phyloP scores from a whole-genome alignment of 2,113 vertebrate species.

The Equus przewalskii region DNA sequence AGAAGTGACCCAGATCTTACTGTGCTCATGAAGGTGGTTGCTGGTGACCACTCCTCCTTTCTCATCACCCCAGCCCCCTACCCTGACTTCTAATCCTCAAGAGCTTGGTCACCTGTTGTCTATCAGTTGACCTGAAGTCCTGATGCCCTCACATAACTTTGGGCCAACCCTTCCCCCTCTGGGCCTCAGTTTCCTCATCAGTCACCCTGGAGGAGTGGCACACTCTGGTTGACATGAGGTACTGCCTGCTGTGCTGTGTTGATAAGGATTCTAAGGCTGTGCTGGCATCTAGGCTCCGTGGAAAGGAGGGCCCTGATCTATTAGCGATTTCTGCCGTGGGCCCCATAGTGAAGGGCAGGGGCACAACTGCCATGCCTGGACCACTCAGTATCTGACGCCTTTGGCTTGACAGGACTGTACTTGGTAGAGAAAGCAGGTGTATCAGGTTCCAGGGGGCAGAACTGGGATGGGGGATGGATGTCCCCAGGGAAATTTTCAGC shows the following conservation, averaged over 20 bases:
- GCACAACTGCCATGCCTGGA: fast-evolving
- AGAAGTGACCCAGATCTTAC: background rate
- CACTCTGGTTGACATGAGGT: background rate
- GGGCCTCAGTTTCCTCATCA: background rate
- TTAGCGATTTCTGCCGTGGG: background rate
- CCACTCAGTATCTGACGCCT: background rate
- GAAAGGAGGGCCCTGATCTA: background rate
- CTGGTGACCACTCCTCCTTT: background rate
- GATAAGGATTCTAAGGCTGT: background rate
- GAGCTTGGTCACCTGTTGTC: background rate
- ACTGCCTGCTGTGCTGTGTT: background rate
- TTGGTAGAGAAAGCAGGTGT: background rate
- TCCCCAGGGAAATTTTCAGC: background rate
- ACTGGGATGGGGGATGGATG: background rate
- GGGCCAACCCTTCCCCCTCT: background rate
- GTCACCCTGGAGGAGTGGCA: background rate
- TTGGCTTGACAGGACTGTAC: background rate
- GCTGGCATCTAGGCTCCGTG: background rate
- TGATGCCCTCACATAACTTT: background rate
- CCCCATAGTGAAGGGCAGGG: background rate
- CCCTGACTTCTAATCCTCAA: background rate
- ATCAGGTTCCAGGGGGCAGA: background rate
- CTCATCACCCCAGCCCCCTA: background rate
- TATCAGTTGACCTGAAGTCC: background rate
- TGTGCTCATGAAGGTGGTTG: background rate